phyloP scores from a whole-genome alignment of 2,113 vertebrate genomes.

The Trochalopteron elliotii region DNA sequence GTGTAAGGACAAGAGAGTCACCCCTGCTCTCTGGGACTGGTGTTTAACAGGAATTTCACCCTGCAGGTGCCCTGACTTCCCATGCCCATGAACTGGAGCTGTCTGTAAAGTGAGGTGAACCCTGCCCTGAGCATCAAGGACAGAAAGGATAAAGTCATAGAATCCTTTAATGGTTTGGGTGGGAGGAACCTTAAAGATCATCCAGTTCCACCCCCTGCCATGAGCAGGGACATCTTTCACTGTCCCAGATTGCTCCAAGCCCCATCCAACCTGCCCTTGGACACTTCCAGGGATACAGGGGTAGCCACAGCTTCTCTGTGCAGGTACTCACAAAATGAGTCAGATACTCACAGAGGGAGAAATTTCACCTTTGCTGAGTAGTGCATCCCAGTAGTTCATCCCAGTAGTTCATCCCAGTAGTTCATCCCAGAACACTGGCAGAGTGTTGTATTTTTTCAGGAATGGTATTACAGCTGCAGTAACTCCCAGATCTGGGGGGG shows the following conservation, averaged over 20 bases:
- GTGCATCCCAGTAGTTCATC: neutral
- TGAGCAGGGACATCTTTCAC: rapidly evolving
- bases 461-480: rapidly evolving
- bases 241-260: neutral
- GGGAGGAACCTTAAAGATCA: neutral
- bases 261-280: rapidly evolving
- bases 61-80: neutral
- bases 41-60: neutral
- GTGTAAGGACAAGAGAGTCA: neutral
- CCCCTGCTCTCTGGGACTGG: neutral
- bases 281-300: neutral
- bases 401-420: neutral
- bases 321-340: neutral
- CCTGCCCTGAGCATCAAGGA: neutral
- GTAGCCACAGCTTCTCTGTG: neutral
- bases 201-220: neutral
- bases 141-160: neutral
- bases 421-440: neutral
- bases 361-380: neutral
- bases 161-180: neutral
- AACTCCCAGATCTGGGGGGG: rapidly evolving
- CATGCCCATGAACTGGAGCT: neutral
- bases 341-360: neutral
- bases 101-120: neutral
- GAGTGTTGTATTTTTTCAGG: neutral